Conservation (phyloP, 2,888 invertebrate species). For the Physocephala rufipes region DNA sequence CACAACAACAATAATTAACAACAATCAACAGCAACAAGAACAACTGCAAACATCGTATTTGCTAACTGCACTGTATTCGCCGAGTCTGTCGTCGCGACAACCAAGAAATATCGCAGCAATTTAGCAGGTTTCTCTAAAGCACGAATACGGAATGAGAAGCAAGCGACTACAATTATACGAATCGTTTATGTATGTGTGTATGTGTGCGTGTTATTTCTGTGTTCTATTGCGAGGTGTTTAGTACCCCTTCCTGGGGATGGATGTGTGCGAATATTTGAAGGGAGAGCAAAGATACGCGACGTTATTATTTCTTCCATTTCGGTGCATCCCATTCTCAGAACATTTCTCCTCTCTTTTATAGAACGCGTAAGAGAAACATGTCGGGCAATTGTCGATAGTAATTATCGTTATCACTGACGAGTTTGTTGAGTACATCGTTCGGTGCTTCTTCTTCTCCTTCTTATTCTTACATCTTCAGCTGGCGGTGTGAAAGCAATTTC, state of each 20-base stretch:
- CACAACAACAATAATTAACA: constrained; percentile 31
- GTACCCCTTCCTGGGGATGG: not conserved
- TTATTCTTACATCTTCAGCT: constrained; percentile 25
- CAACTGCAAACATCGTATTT: constrained; percentile 43
- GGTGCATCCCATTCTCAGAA: constrained; percentile 17
- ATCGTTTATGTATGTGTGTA: no score
- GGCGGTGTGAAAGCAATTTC: constrained; percentile 23
- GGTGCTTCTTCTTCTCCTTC: constrained; percentile 1
- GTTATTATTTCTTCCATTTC: not conserved
- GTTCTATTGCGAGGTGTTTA: no score
- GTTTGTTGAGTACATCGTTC: not conserved
- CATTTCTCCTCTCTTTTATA: constrained; percentile 20
- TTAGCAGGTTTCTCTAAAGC: not conserved
- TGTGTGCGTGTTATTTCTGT: no score
- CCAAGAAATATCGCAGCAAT: constrained; percentile 16
- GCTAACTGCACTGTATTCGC: constrained; percentile 24
- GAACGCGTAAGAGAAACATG: not conserved
- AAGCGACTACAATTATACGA: not conserved
- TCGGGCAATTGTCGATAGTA: constrained; percentile 32
- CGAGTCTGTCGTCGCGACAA: constrained; percentile 15
- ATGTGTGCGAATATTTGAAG: constrained; percentile 11
- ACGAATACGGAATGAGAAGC: not conserved
- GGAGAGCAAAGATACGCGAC: constrained; percentile 8
- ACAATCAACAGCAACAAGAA: constrained; percentile 38
- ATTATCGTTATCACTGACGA: no score